Percentiles rank a stretch among this genome's conserved stretches.
These are phyloP conservation scores for Conops quadrifasciatus DNA, from an alignment of 2,888 invertebrate species.

Conservation along the genomic window DNA sequence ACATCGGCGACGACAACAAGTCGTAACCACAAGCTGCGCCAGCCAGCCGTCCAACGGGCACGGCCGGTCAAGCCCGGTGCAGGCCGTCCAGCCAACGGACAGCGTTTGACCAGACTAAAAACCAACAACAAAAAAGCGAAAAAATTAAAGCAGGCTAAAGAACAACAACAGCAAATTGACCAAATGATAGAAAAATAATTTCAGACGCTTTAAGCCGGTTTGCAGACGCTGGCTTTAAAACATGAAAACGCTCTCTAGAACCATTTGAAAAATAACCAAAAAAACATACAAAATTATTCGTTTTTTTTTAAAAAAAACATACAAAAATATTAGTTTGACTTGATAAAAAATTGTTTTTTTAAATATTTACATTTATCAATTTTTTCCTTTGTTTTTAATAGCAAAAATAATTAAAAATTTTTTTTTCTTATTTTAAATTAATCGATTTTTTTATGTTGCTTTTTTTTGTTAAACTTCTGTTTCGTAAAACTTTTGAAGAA, in stretches of 20 bases:
- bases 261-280: background rate
- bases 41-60: background rate
- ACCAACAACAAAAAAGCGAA: background rate
- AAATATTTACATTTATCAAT: constrained; percentile 9
- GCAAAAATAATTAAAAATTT: constrained; percentile 10
- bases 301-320: no score
- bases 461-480: background rate
- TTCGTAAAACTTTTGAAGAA: background rate
- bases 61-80: background rate
- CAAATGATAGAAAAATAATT: background rate
- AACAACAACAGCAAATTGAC: background rate
- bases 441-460: background rate
- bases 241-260: background rate
- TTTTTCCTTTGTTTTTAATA: background rate
- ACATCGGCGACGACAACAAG: background rate
- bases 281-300: background rate
- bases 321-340: no score
- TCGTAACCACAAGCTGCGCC: background rate
- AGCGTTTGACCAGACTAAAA: constrained; percentile 4
- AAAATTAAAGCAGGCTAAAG: background rate
- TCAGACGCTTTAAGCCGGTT: constrained; percentile 10
- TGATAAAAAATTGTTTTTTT: constrained; percentile 1
- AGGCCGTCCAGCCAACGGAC: background rate
- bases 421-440: constrained; percentile 9
- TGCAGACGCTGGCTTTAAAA: background rate